These are phyloP conservation scores for Clarias gariepinus DNA, from an alignment of 2,113 vertebrate genomes.

Conservation along the genomic window DNA sequence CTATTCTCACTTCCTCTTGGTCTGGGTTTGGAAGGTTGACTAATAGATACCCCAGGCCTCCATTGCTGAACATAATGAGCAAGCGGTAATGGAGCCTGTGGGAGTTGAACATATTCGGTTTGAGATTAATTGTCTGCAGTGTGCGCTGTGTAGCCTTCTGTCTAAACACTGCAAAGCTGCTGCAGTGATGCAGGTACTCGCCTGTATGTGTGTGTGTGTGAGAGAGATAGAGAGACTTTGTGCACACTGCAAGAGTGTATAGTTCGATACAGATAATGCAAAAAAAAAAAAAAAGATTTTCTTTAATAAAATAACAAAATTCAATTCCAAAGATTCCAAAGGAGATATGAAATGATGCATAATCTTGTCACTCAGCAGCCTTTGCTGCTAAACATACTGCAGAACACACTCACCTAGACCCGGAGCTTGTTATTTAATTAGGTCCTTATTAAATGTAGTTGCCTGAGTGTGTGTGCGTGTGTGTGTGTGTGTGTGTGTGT, in stretches of 20 bases:
- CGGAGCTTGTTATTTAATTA: neutral
- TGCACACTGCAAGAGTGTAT: neutral
- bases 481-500: neutral
- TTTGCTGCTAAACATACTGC: neutral
- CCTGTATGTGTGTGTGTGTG: neutral
- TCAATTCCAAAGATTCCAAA: neutral
- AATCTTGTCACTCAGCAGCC: neutral
- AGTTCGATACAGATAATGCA: neutral
- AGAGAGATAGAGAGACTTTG: too few relatives aligned
- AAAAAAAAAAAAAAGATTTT: neutral
- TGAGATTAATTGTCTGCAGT: conserved; percentile 56
- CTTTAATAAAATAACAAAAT: neutral
- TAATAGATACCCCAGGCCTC: conserved; percentile 43
- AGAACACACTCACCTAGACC: neutral
- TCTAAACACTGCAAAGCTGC: conserved; percentile 52
- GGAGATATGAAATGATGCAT: neutral
- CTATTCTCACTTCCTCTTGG: conserved; percentile 25
- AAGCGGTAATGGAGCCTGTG: conserved; percentile 38
- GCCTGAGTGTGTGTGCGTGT: neutral
- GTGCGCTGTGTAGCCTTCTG: conserved; percentile 55
- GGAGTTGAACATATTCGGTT: conserved; percentile 54
- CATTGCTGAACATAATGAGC: conserved; percentile 45
- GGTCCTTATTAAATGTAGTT: neutral
- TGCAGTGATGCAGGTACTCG: conserved; percentile 51
- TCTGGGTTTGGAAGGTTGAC: conserved; percentile 30